These are phyloP conservation scores for Drosophila fuyamai DNA, from an alignment of 1,140 invertebrate genomes.

Conservation along the genomic window DNA sequence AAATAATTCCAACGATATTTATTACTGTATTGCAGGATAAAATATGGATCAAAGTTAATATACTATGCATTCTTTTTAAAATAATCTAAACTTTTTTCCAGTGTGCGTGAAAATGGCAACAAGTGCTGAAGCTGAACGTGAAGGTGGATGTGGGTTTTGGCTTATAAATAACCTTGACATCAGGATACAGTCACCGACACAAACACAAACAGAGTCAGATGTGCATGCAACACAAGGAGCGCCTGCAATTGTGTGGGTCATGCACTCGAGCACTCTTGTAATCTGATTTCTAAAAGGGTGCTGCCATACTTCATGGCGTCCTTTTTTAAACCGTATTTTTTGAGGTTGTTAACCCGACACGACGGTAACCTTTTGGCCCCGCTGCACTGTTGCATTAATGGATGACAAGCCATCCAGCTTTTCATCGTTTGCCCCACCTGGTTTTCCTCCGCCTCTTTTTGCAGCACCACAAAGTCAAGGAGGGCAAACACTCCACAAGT, in stretches of 20 bases:
- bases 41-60: too few relatives aligned
- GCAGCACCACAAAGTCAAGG: conserved; percentile 7
- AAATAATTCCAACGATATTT: too few relatives aligned
- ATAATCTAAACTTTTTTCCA: not conserved
- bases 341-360: conserved; percentile 71
- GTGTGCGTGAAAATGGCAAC: conserved; percentile 33
- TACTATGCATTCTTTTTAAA: not conserved
- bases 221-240: conserved; percentile 17
- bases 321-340: conserved; percentile 4
- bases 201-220: not conserved
- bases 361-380: conserved; percentile 3
- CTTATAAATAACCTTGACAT: conserved; percentile 77
- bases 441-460: not conserved
- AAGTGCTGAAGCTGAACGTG: conserved; percentile 37
- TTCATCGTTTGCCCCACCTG: conserved; percentile 9
- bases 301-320: conserved; percentile 69
- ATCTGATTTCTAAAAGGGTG: conserved; percentile 75
- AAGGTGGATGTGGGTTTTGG: not conserved
- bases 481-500: conserved; percentile 7
- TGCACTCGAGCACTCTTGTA: conserved; percentile 72
- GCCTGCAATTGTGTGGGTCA: conserved; percentile 54
- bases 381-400: conserved; percentile 62
- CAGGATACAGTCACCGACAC: conserved; percentile 9
- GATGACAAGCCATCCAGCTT: conserved; percentile 24
- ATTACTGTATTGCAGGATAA: too few relatives aligned